phyloP scores from a whole-genome alignment of 2,888 invertebrate species.

The Megastigmus dorsalis region DNA sequence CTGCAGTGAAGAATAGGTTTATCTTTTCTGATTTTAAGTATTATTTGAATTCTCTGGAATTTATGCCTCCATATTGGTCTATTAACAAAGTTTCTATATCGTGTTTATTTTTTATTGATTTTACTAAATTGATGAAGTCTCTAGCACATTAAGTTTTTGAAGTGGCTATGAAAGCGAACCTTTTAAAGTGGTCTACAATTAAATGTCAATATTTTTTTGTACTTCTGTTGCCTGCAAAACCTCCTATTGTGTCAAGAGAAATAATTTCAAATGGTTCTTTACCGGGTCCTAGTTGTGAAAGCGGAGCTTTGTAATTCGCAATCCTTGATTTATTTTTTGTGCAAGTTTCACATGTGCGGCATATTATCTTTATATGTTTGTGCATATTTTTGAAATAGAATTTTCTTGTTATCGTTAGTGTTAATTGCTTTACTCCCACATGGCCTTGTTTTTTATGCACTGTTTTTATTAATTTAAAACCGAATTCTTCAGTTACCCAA shows the following conservation, averaged over 20 bases:
- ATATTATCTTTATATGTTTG: constrained; percentile 17
- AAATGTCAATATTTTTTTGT: no score
- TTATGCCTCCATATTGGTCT: constrained; percentile 62
- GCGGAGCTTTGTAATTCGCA: no score
- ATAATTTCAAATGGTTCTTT: no score
- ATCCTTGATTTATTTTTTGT: no score
- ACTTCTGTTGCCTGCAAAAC: no score
- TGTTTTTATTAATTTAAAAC: constrained; percentile 46
- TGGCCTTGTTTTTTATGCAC: constrained; percentile 51
- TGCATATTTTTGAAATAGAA: no score
- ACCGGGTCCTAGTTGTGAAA: no score
- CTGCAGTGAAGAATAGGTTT: no score
- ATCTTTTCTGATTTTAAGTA: constrained; percentile 56
- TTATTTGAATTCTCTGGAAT: constrained; percentile 37
- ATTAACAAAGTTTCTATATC: constrained; percentile 54
- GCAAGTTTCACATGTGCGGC: no score
- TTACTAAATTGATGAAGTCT: constrained; percentile 61
- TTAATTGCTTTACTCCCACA: constrained; percentile 53
- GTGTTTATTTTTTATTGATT: constrained; percentile 33
- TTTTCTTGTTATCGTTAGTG: constrained; percentile 46
- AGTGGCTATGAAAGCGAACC: no score
- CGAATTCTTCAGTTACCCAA: constrained; percentile 53
- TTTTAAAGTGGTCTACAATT: no score
- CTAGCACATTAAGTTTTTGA: constrained; percentile 58
- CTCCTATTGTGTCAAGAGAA: no score